Percentiles rank a stretch among this genome's conserved stretches.
These are phyloP conservation scores for Parus major DNA, from an alignment of 2,113 vertebrate genomes.

Conservation along the genomic window DNA sequence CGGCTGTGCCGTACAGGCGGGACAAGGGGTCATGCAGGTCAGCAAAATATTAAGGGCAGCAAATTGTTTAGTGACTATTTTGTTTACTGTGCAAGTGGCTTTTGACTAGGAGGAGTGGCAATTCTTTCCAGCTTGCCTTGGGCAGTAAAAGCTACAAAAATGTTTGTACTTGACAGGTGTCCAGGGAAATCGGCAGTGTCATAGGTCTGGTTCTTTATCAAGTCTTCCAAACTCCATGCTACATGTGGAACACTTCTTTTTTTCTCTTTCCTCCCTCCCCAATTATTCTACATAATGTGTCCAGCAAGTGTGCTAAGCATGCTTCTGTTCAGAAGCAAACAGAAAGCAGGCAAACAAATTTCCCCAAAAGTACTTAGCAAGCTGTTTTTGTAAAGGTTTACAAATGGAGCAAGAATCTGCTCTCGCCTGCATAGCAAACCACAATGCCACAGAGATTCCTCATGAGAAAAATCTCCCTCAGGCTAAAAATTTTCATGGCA, in stretches of 20 bases:
- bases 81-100: slow-evolving; percentile 27
- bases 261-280: background rate
- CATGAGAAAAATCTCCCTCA: background rate
- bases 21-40: background rate
- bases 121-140: slow-evolving; percentile 4
- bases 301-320: background rate
- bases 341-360: background rate
- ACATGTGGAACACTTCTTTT: background rate
- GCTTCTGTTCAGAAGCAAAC: background rate
- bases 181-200: background rate
- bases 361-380: background rate
- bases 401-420: background rate
- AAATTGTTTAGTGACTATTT: slow-evolving; percentile 28
- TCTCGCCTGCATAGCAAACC: background rate
- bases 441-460: background rate
- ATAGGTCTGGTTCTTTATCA: background rate
- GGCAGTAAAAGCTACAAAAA: slow-evolving; percentile 20
- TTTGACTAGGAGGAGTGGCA: background rate
- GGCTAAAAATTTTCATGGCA: background rate
- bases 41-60: slow-evolving; percentile 37
- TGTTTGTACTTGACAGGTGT: background rate
- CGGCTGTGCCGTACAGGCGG: background rate
- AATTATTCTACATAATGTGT: background rate
- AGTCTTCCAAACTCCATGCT: background rate
- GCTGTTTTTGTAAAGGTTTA: background rate